Evolutionary conservation across 64 coral and sea anemone genomes (phyloP), one percentile per base, ranked within the genome.

Genomic region (Hydrozoanthus tunicans): DNA sequence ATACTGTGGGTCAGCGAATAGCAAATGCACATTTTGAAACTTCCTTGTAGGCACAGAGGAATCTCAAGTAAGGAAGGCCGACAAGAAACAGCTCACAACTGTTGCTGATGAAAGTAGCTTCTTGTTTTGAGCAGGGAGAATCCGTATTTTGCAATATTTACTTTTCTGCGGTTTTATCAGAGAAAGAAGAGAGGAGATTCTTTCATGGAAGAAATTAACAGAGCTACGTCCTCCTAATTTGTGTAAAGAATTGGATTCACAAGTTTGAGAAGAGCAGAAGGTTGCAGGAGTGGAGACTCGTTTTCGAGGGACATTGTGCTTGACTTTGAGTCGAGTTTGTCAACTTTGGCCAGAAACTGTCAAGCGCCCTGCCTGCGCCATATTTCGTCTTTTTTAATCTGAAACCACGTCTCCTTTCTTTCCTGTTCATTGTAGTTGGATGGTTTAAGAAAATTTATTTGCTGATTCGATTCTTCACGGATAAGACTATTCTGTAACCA

Each of bases 101-200:
- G 82, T 9, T 70, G 53, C 9, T 2, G 51, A 20, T 65, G 51
- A 17, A 67, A 67, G 81, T 56, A 53, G 9, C 52, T 20, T 51
- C 27, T 32, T 66, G 63, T 69, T 67, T 20, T 70, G 64, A 85
- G 64, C 82, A 70, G 64, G 76, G 56, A 69, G 66, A 82, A 64
- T 26, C 79, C 24, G 11, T 81, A 27, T 64, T 24, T 85, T 56
- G 82, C 82, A 85, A 85, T 85, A 68, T 85, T 85, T 85, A 85
- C 82, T 70, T 85, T 43, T 43, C 32, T 70, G 51, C 63, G 64
- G 14, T 69, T 12, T 55, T 85, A 64, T 51, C 53, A 23, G 51
- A 17, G 64, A 69, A 85, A 85, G 51, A 70, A 66, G n/a, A 85
- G 54, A 13, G 51, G 51, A 4, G 64, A 67, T 23, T 56, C 51